Base-by-base conservation (phyloP, 2,888 invertebrate genomes). In the Linnaemya tessellans region DNA sequence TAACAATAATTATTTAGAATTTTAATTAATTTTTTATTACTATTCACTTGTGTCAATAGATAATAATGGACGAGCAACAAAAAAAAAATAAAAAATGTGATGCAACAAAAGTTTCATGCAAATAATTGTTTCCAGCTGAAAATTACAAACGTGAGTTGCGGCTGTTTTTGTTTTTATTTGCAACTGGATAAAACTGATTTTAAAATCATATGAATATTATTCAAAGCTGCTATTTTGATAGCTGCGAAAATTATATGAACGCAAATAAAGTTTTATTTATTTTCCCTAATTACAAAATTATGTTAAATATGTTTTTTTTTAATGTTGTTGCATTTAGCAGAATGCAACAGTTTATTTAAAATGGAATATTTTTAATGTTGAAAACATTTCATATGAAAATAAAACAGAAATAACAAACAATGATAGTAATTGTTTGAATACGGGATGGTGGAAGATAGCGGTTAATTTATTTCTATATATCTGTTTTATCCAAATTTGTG, bases 131-230 rank as follows among this genome's bases (percentile, higher is more conserved):
- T 20, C 54, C 18, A 43, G 56, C 46, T 22, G 35, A 15, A 71
- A 71, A 79, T 79, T 79, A 46, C 13, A 64, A 73, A 80, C 71
- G 80, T 73, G 80, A 56, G 35, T 73, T 80, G 56, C 20, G 56
- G 71, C 11, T 11, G 13, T 41, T 15, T 18, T 30, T 49, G 30
- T 49, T 70, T 56, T 56, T 65, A 15, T 56, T 56, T 43, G 56
- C 20, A 56, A 43, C 30, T 30, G 20, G 0, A n/a, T 7, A 3
- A 18, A 43, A 46, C 43, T 43, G 56, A 77, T 77, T 65, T 18
- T 30, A 43, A 8, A 77, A 65, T 65, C 43, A 30, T 15, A 15
- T 56, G 1, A 7, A 25, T 5, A 30, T n/a, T 30, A 56, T 56
- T 11, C 13, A 56, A 25, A 25, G 3, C 11, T 56, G 15, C 15